Percentiles rank a stretch among this genome's conserved stretches.
phyloP scores from a whole-genome alignment of 2,113 vertebrate species.

The Oncorhynchus clarkii region DNA sequence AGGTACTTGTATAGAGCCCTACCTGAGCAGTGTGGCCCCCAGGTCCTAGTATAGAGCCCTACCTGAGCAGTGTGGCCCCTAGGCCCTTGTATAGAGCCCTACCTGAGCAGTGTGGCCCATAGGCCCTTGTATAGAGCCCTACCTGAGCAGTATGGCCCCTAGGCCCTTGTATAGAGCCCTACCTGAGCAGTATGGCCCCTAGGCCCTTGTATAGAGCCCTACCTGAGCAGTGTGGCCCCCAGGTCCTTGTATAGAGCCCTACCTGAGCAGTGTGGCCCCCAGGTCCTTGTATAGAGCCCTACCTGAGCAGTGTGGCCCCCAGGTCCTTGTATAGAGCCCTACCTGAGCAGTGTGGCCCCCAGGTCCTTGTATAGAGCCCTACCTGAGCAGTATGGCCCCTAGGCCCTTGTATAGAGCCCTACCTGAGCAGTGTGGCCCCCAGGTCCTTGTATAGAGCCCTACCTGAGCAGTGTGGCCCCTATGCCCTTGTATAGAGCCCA shows the following conservation, averaged over 20 bases:
- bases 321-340: conserved; percentile 68
- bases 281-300: too few species aligned
- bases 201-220: too few species aligned
- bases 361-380: too few species aligned
- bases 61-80: background rate
- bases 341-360: too few species aligned
- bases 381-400: too few species aligned
- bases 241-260: too few species aligned
- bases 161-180: too few species aligned
- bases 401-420: background rate
- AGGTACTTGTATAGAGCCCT: background rate
- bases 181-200: background rate
- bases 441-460: too few species aligned
- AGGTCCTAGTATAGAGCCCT: too few species aligned
- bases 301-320: background rate
- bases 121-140: background rate
- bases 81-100: too few species aligned
- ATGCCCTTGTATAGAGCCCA: too few species aligned
- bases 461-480: background rate
- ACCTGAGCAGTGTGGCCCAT: too few species aligned
- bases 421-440: background rate
- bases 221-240: background rate
- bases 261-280: background rate
- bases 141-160: background rate
- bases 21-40: background rate